A percentile compares a stretch with the other conserved stretches of the same genome.
phyloP scores from a whole-genome alignment of 2,797 vertebrate species.

The Kryptopterus vitreolus region DNA sequence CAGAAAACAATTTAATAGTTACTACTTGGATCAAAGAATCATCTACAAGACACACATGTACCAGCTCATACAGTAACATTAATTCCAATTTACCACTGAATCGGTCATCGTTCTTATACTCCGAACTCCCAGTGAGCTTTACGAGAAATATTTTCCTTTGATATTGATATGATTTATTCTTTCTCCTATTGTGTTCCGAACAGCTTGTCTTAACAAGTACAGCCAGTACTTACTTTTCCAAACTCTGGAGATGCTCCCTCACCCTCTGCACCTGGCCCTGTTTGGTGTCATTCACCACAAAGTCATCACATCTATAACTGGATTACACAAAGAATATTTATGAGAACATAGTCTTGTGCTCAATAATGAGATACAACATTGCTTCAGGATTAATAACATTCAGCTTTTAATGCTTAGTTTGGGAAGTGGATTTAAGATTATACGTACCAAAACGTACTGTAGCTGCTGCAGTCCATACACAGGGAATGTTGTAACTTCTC shows the following conservation, averaged over 20 bases:
- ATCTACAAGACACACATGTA: neutral
- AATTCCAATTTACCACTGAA: neutral
- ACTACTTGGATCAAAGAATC: neutral
- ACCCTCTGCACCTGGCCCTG: conserved; percentile 92
- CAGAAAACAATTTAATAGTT: neutral
- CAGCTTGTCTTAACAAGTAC: too few relatives aligned
- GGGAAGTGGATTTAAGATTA: neutral
- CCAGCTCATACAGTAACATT: neutral
- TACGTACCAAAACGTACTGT: conserved; percentile 94
- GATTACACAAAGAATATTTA: conserved; percentile 6
- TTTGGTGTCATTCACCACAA: conserved; percentile 97
- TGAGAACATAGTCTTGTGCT: neutral
- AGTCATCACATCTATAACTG: conserved; percentile 98
- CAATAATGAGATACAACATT: neutral
- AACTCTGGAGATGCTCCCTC: conserved; percentile 93
- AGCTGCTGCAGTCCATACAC: conserved; percentile 98
- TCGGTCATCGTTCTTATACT: neutral
- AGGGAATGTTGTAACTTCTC: conserved; percentile 91
- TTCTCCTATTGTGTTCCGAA: neutral
- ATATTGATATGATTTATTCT: neutral
- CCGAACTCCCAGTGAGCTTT: neutral
- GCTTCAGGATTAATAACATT: neutral
- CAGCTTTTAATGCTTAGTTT: neutral
- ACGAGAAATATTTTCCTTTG: neutral
- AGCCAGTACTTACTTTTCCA: conserved; percentile 89